Evolutionary conservation across 2,888 invertebrate species (phyloP), one percentile per base, ranked within the genome.

Genomic region (Brachyptera putata): DNA sequence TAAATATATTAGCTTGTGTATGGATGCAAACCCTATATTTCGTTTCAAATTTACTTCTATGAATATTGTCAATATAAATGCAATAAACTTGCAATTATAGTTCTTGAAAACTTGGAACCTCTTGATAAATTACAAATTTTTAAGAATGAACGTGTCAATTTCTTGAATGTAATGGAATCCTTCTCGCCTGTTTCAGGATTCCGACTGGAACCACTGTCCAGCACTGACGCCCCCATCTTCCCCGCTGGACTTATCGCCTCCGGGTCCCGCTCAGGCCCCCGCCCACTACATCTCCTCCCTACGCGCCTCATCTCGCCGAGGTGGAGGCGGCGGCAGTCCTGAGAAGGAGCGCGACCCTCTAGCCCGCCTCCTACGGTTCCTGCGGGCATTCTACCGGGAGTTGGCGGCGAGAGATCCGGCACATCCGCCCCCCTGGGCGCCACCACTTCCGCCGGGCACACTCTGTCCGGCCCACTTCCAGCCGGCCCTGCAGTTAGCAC

Each of bases 381-480:
- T 79, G 65, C 75, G 76, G 68, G 75, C 74, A 50, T 74, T 77
- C 69, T 78, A 79, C 68, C 73, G 76, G 61, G 79, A 79, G 66
- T 70, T 78, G 61, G 76, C 77, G 18, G 74, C 75, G 18, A 73
- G 77, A 63, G 78, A 79, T 63, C 73, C 74, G 1, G 75, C 74
- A 63, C 74, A 76, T 64, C 72, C 75, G 58, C 78, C 78, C 48
- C 72, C 73, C 61, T 79, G 78, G 78, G 76, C 77, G 21, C 76
- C 76, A 55, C 75, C 76, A 2, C 70, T 77, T 58, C 76, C 77
- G 3, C 73, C 75, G 14, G 79, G 77, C 57, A 75, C 76, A 24
- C 71, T 77, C 48, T 77, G 78, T 66, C 75, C 79, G n/a, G 78
- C 78, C 41, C 75, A 76, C 67, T 75, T 79, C 67, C 76, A 77